phyloP scores from a whole-genome alignment of 2,888 invertebrate species.

The Drosophila multiciliata region DNA sequence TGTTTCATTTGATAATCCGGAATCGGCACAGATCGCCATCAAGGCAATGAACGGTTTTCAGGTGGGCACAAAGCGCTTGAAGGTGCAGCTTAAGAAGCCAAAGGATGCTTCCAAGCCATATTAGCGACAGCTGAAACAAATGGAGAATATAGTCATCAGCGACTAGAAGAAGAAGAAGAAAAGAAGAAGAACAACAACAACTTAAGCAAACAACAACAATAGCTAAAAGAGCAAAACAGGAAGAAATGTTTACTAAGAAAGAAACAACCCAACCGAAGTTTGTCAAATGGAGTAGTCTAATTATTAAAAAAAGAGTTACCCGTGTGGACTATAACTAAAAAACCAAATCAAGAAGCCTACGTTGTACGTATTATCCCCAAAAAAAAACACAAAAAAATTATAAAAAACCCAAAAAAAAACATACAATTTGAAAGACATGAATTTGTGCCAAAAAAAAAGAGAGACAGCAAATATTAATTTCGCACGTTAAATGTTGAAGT shows the following conservation, averaged over 20 bases:
- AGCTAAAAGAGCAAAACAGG: conserved; percentile 52
- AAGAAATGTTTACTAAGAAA: conserved; percentile 32
- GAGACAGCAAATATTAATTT: conserved; percentile 56
- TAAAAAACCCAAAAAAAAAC: conserved; percentile 9
- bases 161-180: conserved; percentile 8
- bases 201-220: conserved; percentile 35
- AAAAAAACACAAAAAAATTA: conserved; percentile 15
- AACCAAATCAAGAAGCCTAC: conserved; percentile 63
- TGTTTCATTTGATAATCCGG: conserved; percentile 97
- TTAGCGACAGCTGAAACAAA: conserved; percentile 85
- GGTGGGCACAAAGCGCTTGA: conserved; percentile 98
- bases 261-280: conserved; percentile 32
- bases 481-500: conserved; percentile 74
- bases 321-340: conserved; percentile 58
- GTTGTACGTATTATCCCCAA: conserved; percentile 66
- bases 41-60: conserved; percentile 99
- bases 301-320: conserved; percentile 54
- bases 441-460: conserved; percentile 69
- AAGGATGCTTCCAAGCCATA: conserved; percentile 97
- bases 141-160: conserved; percentile 6
- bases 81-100: conserved; percentile 98
- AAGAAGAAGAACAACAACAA: conserved; percentile 17
- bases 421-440: conserved; percentile 60
- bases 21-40: conserved; percentile 97
- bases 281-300: conserved; percentile 78